These are phyloP conservation scores for Myrmecophaga tridactyla DNA, from an alignment of 2,113 vertebrate genomes.

Conservation along the genomic window DNA sequence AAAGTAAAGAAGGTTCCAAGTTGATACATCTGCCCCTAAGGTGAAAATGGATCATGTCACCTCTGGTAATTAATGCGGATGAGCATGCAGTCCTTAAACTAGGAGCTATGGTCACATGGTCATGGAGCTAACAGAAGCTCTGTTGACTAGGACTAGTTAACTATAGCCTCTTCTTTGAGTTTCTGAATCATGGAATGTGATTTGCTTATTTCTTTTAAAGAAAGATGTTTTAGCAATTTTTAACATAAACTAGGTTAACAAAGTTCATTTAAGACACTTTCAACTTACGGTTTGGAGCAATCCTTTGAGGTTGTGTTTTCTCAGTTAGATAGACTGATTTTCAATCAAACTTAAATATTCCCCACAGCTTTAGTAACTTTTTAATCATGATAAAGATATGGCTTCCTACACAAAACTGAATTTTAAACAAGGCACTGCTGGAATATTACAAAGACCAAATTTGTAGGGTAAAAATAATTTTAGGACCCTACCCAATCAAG, in stretches of 20 bases:
- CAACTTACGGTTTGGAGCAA: not conserved
- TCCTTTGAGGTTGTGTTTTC: not conserved
- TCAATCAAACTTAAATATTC: not conserved
- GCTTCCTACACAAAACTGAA: not conserved
- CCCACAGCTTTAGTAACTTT: not conserved
- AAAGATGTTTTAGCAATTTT: not conserved
- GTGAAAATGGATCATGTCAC: not conserved
- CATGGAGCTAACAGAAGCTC: too few relatives aligned
- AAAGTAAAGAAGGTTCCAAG: not conserved
- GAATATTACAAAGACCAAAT: not conserved
- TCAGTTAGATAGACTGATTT: not conserved
- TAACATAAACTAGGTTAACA: not conserved
- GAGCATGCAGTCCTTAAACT: fast-evolving
- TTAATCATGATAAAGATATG: not conserved
- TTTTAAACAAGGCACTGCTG: not conserved
- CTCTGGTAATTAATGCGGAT: not conserved
- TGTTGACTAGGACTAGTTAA: not conserved
- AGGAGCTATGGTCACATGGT: not conserved
- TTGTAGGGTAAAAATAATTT: not conserved
- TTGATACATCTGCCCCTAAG: not conserved
- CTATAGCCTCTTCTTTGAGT: too few relatives aligned
- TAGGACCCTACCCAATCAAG: not conserved
- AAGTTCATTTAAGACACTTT: not conserved
- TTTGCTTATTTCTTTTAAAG: not conserved
- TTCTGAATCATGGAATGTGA: not conserved